Conservation (phyloP, 2,797 vertebrate species). For the Oophaga sylvatica region DNA sequence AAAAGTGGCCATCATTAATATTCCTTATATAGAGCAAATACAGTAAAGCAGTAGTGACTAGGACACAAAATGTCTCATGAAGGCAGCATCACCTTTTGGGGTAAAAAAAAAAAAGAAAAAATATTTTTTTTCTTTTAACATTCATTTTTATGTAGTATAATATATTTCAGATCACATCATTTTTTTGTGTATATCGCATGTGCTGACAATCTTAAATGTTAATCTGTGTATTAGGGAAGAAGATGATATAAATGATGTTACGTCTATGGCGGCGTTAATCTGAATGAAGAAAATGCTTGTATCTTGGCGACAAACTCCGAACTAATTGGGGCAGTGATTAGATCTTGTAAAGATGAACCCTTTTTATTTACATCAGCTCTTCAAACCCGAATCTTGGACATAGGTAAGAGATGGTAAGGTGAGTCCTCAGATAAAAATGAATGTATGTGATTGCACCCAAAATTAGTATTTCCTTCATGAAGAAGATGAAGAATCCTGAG, state of each 20-base stretch:
- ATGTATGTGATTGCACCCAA: not conserved
- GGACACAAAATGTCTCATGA: too few species aligned
- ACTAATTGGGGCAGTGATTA: constrained; percentile 81
- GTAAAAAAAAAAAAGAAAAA: too few species aligned
- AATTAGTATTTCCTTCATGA: not conserved
- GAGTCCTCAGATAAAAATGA: not conserved
- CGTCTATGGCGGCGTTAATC: constrained; percentile 85
- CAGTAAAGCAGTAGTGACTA: too few species aligned
- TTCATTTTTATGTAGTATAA: too few species aligned
- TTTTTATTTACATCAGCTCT: constrained; percentile 80
- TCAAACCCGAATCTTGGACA: constrained; percentile 80
- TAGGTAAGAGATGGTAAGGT: constrained; percentile 76
- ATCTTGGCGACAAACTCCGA: constrained; percentile 78
- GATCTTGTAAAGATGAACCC: constrained; percentile 86
- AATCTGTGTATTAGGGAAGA: constrained; percentile 74
- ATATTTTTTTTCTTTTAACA: too few species aligned
- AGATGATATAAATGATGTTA: constrained; percentile 88
- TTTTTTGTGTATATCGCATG: too few species aligned
- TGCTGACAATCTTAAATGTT: too few species aligned
- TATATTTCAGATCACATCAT: too few species aligned
- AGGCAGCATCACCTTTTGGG: too few species aligned
- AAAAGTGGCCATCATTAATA: too few species aligned
- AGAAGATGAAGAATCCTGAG: not conserved
- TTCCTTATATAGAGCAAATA: too few species aligned
- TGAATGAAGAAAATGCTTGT: constrained; percentile 80